These are phyloP conservation scores for Limnephilus marmoratus DNA, from an alignment of 2,888 invertebrate genomes.

Conservation along the genomic window DNA sequence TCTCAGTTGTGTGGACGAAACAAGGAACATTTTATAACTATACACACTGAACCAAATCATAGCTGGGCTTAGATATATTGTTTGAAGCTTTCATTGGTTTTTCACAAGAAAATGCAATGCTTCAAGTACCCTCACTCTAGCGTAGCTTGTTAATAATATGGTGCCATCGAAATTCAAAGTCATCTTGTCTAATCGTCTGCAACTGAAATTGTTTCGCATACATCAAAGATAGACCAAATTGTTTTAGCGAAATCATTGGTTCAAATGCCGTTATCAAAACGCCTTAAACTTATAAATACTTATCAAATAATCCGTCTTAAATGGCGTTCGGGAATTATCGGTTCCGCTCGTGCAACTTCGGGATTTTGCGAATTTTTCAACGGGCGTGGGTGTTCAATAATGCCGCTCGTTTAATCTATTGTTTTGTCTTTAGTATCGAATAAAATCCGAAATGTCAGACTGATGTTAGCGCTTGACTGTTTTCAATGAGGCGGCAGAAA, in stretches of 20 bases:
- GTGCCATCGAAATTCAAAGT: background rate
- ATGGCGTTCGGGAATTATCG: slow-evolving; percentile 18
- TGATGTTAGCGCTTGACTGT: background rate
- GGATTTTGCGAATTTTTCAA: slow-evolving; percentile 24
- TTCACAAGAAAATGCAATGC: background rate
- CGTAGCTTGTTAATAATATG: background rate
- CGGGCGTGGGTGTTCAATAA: slow-evolving; percentile 29
- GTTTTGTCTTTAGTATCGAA: slow-evolving; percentile 28
- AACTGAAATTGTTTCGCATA: background rate
- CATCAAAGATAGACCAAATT: background rate
- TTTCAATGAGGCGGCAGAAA: background rate
- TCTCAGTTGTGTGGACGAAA: too few species aligned
- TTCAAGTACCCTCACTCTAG: background rate
- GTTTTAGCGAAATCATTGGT: background rate
- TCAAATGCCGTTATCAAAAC: background rate
- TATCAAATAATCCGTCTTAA: background rate
- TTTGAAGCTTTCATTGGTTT: background rate
- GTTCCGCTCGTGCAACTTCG: background rate
- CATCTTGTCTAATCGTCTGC: background rate
- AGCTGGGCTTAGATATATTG: background rate
- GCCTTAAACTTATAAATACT: background rate
- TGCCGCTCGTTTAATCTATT: slow-evolving; percentile 29
- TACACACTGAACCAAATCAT: background rate
- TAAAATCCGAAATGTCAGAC: slow-evolving; percentile 38
- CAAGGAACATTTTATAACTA: background rate